Percentiles rank a stretch among this genome's conserved stretches.
phyloP scores from a whole-genome alignment of 1,140 invertebrate species.

The Lutraria rhynchaena region DNA sequence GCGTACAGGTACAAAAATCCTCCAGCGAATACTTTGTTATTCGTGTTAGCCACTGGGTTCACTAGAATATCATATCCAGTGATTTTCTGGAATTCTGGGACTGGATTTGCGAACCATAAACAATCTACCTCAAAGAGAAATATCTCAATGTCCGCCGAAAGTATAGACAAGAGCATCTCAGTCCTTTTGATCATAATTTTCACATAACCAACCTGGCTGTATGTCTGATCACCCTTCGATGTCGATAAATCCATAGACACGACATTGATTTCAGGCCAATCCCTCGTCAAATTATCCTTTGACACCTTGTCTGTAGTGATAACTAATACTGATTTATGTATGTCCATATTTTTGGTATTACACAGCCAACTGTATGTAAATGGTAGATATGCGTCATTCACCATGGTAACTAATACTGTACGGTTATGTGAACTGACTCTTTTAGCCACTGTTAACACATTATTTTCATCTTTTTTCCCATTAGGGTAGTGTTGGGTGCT shows the following conservation, averaged over 20 bases:
- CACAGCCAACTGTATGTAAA: conserved; percentile 75
- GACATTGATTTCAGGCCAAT: conserved; percentile 69
- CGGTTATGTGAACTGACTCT: conserved; percentile 16
- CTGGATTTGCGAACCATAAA: conserved; percentile 70
- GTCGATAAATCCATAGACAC: conserved; percentile 51
- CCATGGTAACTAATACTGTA: conserved; percentile 67
- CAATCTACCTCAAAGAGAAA: conserved; percentile 77
- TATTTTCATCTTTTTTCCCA: conserved; percentile 12
- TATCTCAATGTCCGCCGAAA: conserved; percentile 64
- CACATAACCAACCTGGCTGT: conserved; percentile 72
- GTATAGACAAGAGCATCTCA: conserved; percentile 62
- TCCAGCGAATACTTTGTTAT: conserved; percentile 57
- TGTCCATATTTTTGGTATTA: conserved; percentile 70
- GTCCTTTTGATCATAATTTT: conserved; percentile 70
- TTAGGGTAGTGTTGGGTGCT: neutral
- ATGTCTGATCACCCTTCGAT: conserved; percentile 64
- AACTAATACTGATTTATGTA: conserved; percentile 69
- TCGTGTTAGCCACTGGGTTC: conserved; percentile 59
- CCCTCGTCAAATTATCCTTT: conserved; percentile 56
- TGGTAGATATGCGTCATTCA: conserved; percentile 73
- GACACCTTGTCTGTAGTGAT: conserved; percentile 67
- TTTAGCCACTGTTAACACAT: conserved; percentile 36
- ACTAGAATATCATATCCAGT: conserved; percentile 64
- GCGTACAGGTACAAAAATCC: conserved; percentile 70
- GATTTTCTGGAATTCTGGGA: conserved; percentile 55